Evolutionary conservation across 2,888 invertebrate species (phyloP), one percentile per base, ranked within the genome.

Genomic region (Julus scanicus): DNA sequence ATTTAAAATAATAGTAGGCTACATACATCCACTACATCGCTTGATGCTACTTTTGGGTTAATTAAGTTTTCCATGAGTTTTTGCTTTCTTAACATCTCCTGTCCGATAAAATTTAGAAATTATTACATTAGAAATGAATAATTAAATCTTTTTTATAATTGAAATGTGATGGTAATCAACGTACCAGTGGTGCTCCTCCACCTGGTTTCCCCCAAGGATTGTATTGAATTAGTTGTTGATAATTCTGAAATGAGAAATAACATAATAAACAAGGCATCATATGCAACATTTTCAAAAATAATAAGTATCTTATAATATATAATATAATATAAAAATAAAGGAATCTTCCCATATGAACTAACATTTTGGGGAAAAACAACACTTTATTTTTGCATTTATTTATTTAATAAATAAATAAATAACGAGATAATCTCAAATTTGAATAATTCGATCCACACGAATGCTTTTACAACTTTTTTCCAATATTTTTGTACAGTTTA

Each of bases 201-300:
- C 92, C 92, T 17, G 91, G 91, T 89, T 90, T 91, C n/a, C 92
- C 92, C 91, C 91, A 92, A 11, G 92, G 92, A 89, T 91, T 89
- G 89, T 92, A 91, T 17, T 89, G 89, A 86, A 90, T 89, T 39
- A 91, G 89, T 90, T 91, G 91, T 89, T 91, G 90, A 90, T 90
- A 90, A 89, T 91, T 91, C 91, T 91, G 89, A 89, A 90, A 90
- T 44, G 3, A 44, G 6, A 44, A 71, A n/a, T n/a, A n/a, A n/a
- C n/a, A n/a, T n/a, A n/a, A n/a, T n/a, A n/a, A n/a, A n/a, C n/a
- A n/a, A n/a, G n/a, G n/a, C n/a, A n/a, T n/a, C n/a, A n/a, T n/a
- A n/a, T n/a, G n/a, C n/a, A n/a, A n/a, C n/a, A n/a, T n/a, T n/a
- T n/a, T n/a, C n/a, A 87, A 88, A 9, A 40, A 39, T 86, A 17